phyloP scores from a whole-genome alignment of 2,797 vertebrate genomes.

The Xyrichtys novacula region DNA sequence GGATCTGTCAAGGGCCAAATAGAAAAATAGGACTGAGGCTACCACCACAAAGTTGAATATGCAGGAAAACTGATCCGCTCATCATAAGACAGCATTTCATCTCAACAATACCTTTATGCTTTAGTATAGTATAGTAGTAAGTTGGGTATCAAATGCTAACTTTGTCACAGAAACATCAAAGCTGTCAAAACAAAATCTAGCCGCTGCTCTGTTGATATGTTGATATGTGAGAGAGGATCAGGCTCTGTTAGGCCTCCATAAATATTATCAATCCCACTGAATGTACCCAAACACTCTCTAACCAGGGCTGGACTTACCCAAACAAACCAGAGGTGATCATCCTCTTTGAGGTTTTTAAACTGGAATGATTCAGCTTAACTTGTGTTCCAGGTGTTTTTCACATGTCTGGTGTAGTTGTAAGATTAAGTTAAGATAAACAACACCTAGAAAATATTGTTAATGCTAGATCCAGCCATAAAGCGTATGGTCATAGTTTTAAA shows the following conservation, averaged over 20 bases:
- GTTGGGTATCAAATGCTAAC: not conserved
- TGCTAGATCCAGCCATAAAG: too few species aligned
- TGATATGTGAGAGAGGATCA: conserved; percentile 32
- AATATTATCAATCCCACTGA: conserved; percentile 55
- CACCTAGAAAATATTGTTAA: too few species aligned
- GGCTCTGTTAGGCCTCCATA: conserved; percentile 49
- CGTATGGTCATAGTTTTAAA: too few species aligned
- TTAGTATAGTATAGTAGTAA: not conserved
- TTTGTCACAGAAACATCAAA: conserved; percentile 15
- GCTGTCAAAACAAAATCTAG: not conserved
- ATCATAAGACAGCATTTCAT: too few species aligned
- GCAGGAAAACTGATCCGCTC: too few species aligned
- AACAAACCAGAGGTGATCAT: conserved; percentile 47
- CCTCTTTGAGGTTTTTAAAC: conserved; percentile 20
- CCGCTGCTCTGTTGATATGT: conserved; percentile 3
- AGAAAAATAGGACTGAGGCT: too few species aligned
- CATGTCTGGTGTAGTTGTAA: too few species aligned
- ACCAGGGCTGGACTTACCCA: conserved; percentile 33
- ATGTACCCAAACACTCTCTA: conserved; percentile 55
- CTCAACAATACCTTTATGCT: too few species aligned
- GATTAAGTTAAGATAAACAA: too few species aligned
- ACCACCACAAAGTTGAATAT: too few species aligned
- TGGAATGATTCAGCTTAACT: not conserved
- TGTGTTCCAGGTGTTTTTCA: not conserved
- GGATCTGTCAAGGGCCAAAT: too few species aligned